A percentile compares a stretch with the other conserved stretches of the same genome.
Evolutionary conservation across 2,888 invertebrate species (phyloP).

Genomic region (Scelioninae gen. 1): DNA sequence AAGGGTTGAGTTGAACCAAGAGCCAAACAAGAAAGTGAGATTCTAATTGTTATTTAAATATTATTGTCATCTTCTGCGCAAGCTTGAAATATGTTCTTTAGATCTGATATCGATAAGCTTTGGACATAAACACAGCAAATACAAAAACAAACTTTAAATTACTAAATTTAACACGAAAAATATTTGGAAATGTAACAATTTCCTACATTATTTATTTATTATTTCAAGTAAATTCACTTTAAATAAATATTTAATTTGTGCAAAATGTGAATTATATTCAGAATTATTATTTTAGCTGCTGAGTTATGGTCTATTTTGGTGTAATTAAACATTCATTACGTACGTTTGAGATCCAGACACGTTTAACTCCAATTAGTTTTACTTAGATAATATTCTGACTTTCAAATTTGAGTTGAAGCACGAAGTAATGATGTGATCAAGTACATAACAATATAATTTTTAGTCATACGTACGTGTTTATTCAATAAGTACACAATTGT

Average conservation of each 20-base stretch:
- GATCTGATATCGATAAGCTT: conserved; percentile 13
- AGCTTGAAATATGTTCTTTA: conserved; percentile 35
- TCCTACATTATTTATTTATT: background rate
- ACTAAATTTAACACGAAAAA: conserved; percentile 13
- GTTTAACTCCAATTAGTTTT: conserved; percentile 20
- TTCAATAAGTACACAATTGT: background rate
- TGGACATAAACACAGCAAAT: conserved; percentile 12
- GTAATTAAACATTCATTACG: conserved; percentile 20
- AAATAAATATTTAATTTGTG: conserved; percentile 8
- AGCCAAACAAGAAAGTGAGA: conserved; percentile 28
- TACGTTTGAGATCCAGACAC: background rate
- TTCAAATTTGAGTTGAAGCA: conserved; percentile 5
- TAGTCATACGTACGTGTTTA: background rate
- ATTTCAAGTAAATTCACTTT: background rate
- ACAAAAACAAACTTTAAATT: background rate
- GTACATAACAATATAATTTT: background rate
- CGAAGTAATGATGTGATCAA: background rate
- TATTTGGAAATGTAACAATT: background rate
- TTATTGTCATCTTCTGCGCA: conserved; percentile 26
- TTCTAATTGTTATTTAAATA: conserved; percentile 45
- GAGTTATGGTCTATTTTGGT: conserved; percentile 12
- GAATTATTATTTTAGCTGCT: conserved; percentile 2
- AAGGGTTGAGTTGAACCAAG: conserved; percentile 22
- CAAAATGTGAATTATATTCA: background rate
- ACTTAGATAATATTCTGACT: conserved; percentile 2